These are phyloP conservation scores for Leptodactylus fuscus DNA, from an alignment of 2,113 vertebrate species.

Conservation along the genomic window DNA sequence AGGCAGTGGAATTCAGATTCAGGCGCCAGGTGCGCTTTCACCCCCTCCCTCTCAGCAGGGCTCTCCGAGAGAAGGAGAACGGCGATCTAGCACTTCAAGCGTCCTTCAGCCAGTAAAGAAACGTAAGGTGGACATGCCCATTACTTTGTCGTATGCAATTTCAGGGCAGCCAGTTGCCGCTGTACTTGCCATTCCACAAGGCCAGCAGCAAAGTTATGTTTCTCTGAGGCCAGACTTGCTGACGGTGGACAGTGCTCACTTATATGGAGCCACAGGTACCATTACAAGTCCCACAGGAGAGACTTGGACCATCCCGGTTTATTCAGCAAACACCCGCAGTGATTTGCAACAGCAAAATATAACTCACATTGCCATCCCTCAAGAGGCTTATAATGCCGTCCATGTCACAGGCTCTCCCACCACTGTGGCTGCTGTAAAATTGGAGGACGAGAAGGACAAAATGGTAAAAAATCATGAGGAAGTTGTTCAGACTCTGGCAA, in stretches of 20 bases:
- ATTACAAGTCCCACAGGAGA: constrained; percentile 97
- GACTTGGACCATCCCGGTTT: constrained; percentile 99
- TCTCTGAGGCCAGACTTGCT: constrained; percentile 95
- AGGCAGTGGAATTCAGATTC: constrained; percentile 91
- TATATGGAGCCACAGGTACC: constrained; percentile 96
- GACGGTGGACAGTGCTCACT: constrained; percentile 96
- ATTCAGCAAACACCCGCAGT: constrained; percentile 85
- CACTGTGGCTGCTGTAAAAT: constrained; percentile 78
- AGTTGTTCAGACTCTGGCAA: constrained; percentile 93
- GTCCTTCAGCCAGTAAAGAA: constrained; percentile 98
- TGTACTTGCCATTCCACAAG: constrained; percentile 95
- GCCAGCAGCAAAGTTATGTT: constrained; percentile 95
- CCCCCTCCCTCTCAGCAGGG: constrained; percentile 85
- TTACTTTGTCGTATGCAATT: constrained; percentile 94
- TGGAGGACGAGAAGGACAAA: constrained; percentile 92
- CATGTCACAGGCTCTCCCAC: constrained; percentile 86
- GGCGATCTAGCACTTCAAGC: constrained; percentile 82
- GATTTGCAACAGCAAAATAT: constrained; percentile 95
- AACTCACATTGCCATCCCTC: constrained; percentile 96
- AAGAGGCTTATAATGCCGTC: constrained; percentile 94
- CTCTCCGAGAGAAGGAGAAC: constrained; percentile 88
- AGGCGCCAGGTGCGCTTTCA: constrained; percentile 91
- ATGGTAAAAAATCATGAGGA: constrained; percentile 92
- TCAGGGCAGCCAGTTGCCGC: constrained; percentile 96
- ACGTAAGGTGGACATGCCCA: constrained; percentile 96